Conservation (phyloP, 2,888 invertebrate species). For the Ophion ventricosus region DNA sequence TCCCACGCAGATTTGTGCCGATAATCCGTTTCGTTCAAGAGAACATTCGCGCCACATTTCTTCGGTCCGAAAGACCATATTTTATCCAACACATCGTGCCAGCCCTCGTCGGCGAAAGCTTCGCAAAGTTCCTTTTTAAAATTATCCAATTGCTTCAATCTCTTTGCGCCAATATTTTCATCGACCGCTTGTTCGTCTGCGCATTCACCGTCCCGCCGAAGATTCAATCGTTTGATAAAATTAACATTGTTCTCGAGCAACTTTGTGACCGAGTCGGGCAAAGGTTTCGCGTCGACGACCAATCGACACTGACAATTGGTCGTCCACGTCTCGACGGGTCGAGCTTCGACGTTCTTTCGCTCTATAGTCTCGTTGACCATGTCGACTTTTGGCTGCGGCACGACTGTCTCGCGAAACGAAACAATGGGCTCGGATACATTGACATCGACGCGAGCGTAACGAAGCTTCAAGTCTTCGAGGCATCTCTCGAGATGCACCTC, state of each 20-base stretch:
- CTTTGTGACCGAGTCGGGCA: conserved; percentile 89
- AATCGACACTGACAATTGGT: conserved; percentile 90
- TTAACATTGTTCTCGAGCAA: conserved; percentile 89
- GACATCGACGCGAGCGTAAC: conserved; percentile 94
- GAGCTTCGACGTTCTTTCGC: conserved; percentile 84
- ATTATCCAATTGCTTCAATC: conserved; percentile 79
- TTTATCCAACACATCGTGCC: conserved; percentile 85
- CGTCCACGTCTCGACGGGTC: conserved; percentile 84
- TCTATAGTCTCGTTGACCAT: conserved; percentile 94
- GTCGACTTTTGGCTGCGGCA: conserved; percentile 91
- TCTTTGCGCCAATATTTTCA: conserved; percentile 72
- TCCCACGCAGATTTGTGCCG: conserved; percentile 85
- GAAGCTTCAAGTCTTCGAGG: conserved; percentile 93
- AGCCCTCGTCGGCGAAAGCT: conserved; percentile 86
- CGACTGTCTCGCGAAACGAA: conserved; percentile 96
- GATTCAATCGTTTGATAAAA: conserved; percentile 88
- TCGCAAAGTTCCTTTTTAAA: conserved; percentile 85
- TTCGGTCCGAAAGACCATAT: conserved; percentile 97
- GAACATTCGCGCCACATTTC: conserved; percentile 94
- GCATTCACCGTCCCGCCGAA: conserved; percentile 83
- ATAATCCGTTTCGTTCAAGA: conserved; percentile 93
- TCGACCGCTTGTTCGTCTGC: too few species aligned
- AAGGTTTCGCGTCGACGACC: conserved; percentile 90
- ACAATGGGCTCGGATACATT: conserved; percentile 98
- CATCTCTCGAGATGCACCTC: conserved; percentile 99